Evolutionary conservation across 37 sponge, comb jelly and placozoan genomes (phyloP), one percentile per base, ranked within the genome.

Genomic region (Dysidea cf. avara): DNA sequence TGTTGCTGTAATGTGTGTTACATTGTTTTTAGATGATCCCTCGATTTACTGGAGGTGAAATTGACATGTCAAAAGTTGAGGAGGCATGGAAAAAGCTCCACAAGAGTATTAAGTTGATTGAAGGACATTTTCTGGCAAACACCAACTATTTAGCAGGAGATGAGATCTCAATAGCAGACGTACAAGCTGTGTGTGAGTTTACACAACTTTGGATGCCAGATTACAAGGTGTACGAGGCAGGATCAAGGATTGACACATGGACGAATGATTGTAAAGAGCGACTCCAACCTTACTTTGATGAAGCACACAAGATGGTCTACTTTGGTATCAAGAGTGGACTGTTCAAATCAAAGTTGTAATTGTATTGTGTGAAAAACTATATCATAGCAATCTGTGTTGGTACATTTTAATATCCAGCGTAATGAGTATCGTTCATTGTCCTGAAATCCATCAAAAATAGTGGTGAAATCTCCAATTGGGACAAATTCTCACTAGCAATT

Each of bases 121-220:
- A 90, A 35, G 51, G 43, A 13, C 52, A 84, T 74, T 84, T 73
- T 50, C 63, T 90, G 56, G 79, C 76, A 56, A 78, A 84, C 31
- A 70, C 61, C 21, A 80, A 84, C 78, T 90, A 81, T 69, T 79
- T 90, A 52, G 46, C 20, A 56, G 76, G 91, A n/a, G 64, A 76
- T 13, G 69, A 73, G 30, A 90, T 90, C 64, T 80, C 91, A 34
- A 84, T 90, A 48, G 91, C 91, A 20, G 91, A 90, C 74, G 58
- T 90, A 17, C 91, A 84, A 48, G 91, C 85, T 9, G 57, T 84
- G 37, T 90, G 91, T 71, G 91, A 90, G 61, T 59, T 84, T 34
- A 77, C 85, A 0, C 85, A 90, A 69, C 77, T 75, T 46, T 84
- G 82, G 82, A 57, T 84, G 74, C 58, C 55, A 21, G 78, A 72